Conservation (phyloP, 2,888 invertebrate genomes). For the Drosophila setosimentum region DNA sequence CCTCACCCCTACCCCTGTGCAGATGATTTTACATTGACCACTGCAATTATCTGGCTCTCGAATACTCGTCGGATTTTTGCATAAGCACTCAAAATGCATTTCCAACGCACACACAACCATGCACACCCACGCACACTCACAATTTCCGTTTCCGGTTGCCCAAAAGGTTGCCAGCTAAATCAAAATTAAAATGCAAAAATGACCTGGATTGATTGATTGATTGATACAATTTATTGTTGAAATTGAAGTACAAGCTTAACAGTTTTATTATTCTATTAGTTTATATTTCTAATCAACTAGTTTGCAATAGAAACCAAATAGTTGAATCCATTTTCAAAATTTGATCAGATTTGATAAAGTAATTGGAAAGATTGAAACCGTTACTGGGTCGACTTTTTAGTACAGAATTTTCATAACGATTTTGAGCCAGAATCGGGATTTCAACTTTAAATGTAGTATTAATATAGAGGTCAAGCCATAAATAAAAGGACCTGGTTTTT, state of each 20-base stretch:
- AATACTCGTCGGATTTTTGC: conserved; percentile 26
- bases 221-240: not conserved
- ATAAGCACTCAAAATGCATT: conserved; percentile 28
- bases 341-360: no score
- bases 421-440: not conserved
- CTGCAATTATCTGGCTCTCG: conserved; percentile 5
- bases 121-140: not conserved
- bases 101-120: not conserved
- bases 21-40: conserved; percentile 13
- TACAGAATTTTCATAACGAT: no score
- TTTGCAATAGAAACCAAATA: not conserved
- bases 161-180: conserved; percentile 26
- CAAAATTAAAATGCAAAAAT: conserved; percentile 11
- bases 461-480: no score
- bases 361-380: not conserved
- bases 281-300: not conserved
- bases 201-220: not conserved
- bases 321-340: not conserved
- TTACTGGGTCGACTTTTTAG: not conserved
- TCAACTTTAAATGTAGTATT: not conserved
- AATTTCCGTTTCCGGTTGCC: conserved; percentile 48
- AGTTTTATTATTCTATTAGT: not conserved
- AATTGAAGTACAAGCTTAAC: not conserved
- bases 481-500: no score
- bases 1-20: conserved; percentile 13